phyloP scores from a whole-genome alignment of 2,888 invertebrate genomes.

The Torymus tubicola region DNA sequence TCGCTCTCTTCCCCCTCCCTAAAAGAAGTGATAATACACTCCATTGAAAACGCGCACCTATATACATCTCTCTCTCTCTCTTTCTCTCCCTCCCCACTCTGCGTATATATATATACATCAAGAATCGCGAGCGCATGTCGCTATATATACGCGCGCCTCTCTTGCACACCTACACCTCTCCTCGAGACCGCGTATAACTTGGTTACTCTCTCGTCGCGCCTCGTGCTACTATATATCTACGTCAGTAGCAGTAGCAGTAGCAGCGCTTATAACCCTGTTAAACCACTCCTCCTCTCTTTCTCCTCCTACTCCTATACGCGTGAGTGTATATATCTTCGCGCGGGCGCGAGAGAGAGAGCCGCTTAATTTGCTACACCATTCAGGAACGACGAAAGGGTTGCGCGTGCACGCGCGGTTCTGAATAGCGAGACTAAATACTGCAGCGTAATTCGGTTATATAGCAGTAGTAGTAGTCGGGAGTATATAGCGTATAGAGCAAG shows the following conservation, averaged over 20 bases:
- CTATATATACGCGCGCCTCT: too few species aligned
- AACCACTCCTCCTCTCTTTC: not conserved
- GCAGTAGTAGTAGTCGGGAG: constrained; percentile 23
- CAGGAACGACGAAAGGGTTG: constrained; percentile 42
- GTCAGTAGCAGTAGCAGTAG: too few species aligned
- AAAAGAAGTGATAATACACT: not conserved
- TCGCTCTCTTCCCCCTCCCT: not conserved
- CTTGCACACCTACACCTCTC: too few species aligned
- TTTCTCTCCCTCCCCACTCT: too few species aligned
- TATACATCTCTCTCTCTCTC: too few species aligned
- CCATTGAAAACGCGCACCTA: not conserved
- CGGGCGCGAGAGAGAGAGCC: not conserved
- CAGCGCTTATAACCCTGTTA: constrained; percentile 3
- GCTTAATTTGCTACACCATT: constrained; percentile 48
- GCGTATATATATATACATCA: too few species aligned
- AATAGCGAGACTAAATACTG: constrained; percentile 75
- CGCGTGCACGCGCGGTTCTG: constrained; percentile 59
- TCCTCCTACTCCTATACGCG: not conserved
- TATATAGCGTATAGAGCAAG: not conserved
- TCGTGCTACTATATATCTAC: not conserved
- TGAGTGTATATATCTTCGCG: not conserved
- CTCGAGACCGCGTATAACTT: too few species aligned
- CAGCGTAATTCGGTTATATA: constrained; percentile 72
- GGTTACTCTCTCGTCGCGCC: not conserved
- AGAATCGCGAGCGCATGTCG: too few species aligned